Evolutionary conservation across 1,140 invertebrate genomes (phyloP), one percentile per base, ranked within the genome.

Genomic region (Prorops nasuta): DNA sequence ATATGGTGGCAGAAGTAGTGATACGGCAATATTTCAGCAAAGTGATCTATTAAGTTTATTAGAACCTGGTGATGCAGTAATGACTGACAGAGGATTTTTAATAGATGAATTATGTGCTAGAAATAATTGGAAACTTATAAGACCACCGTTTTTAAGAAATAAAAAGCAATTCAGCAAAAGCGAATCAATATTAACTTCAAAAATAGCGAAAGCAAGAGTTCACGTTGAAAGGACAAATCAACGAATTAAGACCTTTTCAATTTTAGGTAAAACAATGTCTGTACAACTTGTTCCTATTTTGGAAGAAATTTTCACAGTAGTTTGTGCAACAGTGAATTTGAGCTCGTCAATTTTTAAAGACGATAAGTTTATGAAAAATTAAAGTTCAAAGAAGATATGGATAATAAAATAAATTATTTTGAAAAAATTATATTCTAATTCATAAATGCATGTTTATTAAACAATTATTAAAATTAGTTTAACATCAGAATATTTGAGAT

Each of bases 301-400:
- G 16, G 44, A 58, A 28, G 44, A 58, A 6, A 58, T 58, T 3
- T 58, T 58, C 50, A 16, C 31, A 8, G 42, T 52, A 52, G 46
- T 43, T 44, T 52, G 54, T 38, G 46, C 39, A 14, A 24, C 51
- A n/a, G 50, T 40, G n/a, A 58, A 58, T 50, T 44, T 58, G 10
- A 46, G 36, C n/a, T 49, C 43, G 18, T 49, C 55, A 12, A 52
- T 57, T 9, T 44, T 57, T 21, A 40, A 36, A 18, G 54, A 51
- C 24, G 50, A 57, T 16, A 52, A 50, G 34, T 58, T 53, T 50
- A 31, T 43, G 35, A 38, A 14, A 36, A 10, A 16, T 46, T 38
- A 46, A 38, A 46, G 9, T 15, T 9, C 4, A 15, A n/a, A 35
- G 9, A 8, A 14, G 6, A 3, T 10, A 9, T 35, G 6, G 14